Evolutionary conservation across 2,888 invertebrate genomes (phyloP).

Genomic region (Epinotia nisella): DNA sequence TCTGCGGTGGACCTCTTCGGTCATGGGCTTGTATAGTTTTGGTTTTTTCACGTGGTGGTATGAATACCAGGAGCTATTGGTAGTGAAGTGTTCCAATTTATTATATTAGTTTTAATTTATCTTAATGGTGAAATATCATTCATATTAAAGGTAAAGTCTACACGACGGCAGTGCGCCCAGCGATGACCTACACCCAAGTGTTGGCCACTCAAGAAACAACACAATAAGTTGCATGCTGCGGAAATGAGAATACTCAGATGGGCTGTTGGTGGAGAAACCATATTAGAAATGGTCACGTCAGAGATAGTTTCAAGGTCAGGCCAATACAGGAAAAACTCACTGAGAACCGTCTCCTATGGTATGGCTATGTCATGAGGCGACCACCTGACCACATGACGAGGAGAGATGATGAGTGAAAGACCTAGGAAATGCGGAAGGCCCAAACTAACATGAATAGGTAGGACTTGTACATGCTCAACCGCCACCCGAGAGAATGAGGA

Average conservation of each 20-base stretch:
- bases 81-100: background rate
- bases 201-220: background rate
- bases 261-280: too few species aligned
- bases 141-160: too few species aligned
- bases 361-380: background rate
- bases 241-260: background rate
- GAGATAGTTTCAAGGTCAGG: background rate
- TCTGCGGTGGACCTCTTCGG: constrained; percentile 24
- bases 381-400: background rate
- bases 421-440: background rate
- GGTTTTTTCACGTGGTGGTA: constrained; percentile 10
- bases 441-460: background rate
- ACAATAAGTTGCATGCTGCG: background rate
- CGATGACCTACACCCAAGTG: background rate
- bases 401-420: background rate
- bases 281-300: too few species aligned
- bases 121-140: too few species aligned
- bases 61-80: background rate
- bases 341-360: background rate
- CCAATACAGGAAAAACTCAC: background rate
- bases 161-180: background rate
- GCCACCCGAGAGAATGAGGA: too few species aligned
- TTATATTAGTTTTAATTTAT: background rate
- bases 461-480: too few species aligned
- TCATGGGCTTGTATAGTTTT: constrained; percentile 10